These are phyloP conservation scores for Vireo altiloquus DNA, from an alignment of 2,113 vertebrate genomes.

Conservation along the genomic window DNA sequence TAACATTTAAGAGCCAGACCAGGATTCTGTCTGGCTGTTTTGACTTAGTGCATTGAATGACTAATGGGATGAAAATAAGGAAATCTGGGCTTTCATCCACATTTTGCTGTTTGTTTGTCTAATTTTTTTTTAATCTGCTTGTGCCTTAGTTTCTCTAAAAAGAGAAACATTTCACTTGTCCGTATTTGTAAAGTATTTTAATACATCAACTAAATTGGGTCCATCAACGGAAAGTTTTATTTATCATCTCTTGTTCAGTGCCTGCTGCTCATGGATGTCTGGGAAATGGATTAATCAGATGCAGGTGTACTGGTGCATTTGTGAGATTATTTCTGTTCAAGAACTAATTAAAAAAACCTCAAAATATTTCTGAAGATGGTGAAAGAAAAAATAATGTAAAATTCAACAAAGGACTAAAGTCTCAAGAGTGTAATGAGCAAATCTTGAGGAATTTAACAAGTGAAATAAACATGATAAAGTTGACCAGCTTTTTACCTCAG, in stretches of 20 bases:
- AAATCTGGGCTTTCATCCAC: neutral
- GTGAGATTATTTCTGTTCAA: neutral
- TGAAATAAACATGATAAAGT: neutral
- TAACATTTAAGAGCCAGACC: neutral
- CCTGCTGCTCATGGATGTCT: neutral
- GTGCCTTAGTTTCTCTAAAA: neutral
- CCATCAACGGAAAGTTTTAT: neutral
- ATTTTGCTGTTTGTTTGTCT: neutral
- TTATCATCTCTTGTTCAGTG: neutral
- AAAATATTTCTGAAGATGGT: neutral
- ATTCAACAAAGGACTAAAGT: neutral
- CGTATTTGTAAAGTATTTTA: neutral
- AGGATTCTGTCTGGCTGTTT: slow-evolving; percentile 25
- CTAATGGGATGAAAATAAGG: neutral
- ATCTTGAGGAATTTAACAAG: neutral
- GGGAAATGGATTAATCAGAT: neutral
- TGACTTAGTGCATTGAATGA: neutral
- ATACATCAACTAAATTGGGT: neutral
- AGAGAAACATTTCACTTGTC: neutral
- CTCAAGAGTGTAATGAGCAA: neutral
- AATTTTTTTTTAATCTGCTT: neutral
- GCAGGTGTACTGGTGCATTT: neutral
- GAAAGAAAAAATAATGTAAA: neutral
- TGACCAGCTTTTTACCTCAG: neutral
- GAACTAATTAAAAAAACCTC: neutral